A percentile compares a stretch with the other conserved stretches of the same genome.
These are phyloP conservation scores for Psettodes erumei DNA, from an alignment of 2,113 vertebrate species.

Conservation along the genomic window DNA sequence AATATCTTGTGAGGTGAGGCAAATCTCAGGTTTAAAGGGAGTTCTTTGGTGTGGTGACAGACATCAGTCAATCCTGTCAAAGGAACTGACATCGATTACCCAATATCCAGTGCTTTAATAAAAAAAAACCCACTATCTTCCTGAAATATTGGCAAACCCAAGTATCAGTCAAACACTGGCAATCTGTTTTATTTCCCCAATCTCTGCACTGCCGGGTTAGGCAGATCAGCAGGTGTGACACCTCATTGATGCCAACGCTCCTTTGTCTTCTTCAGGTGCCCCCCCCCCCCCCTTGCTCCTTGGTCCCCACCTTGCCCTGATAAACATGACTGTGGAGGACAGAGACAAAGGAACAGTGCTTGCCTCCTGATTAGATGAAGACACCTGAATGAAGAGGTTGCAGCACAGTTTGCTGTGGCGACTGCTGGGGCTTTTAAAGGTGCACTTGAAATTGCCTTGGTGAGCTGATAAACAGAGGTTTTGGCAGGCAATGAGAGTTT, in stretches of 20 bases:
- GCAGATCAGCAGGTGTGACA: background rate
- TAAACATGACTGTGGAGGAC: background rate
- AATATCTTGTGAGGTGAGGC: background rate
- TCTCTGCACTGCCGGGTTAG: background rate
- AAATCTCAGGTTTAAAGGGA: background rate
- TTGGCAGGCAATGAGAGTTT: conserved; percentile 54
- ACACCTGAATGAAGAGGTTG: conserved; percentile 48
- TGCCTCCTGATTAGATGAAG: conserved; percentile 58
- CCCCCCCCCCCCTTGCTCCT: background rate
- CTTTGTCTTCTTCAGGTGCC: background rate
- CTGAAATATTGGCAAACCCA: background rate
- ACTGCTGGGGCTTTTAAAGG: conserved; percentile 32
- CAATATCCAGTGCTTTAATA: background rate
- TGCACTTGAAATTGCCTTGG: conserved; percentile 53
- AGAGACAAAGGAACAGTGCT: conserved; percentile 19
- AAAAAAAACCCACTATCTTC: background rate
- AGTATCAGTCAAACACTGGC: background rate
- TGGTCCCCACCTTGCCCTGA: background rate
- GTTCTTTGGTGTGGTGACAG: background rate
- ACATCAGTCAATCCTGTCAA: conserved; percentile 13
- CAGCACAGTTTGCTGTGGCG: background rate
- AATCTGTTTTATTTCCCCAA: background rate
- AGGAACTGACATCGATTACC: conserved; percentile 5
- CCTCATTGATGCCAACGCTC: background rate
- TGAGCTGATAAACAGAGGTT: conserved; percentile 61